These are phyloP conservation scores for Darevskia nairensis DNA, from an alignment of 2,797 vertebrate species.

Conservation along the genomic window DNA sequence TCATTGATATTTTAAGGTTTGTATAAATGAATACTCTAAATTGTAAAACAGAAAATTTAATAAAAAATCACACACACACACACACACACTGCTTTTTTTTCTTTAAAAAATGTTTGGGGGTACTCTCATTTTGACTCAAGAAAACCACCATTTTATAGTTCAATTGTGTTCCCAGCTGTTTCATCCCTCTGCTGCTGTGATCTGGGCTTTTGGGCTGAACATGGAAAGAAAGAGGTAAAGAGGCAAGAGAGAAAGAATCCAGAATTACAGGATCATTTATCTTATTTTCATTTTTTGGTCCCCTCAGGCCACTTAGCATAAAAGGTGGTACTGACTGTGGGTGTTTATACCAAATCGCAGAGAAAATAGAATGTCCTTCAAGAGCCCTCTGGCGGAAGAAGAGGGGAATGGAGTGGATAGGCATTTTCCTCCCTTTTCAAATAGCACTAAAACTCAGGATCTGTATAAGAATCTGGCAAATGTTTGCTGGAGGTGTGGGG, in stretches of 20 bases:
- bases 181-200: background rate
- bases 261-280: background rate
- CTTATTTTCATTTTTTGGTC: rapidly evolving
- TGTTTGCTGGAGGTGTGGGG: no score
- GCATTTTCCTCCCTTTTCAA: no score
- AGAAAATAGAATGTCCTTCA: slow-evolving; percentile 44
- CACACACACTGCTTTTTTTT: no score
- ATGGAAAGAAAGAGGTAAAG: background rate
- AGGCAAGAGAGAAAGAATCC: background rate
- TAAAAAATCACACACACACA: no score
- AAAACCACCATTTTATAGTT: no score
- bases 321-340: rapidly evolving
- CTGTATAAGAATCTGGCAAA: no score
- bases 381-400: slow-evolving; percentile 67
- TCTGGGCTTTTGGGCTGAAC: background rate
- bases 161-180: background rate
- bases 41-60: no score
- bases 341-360: background rate
- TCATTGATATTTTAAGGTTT: no score
- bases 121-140: no score
- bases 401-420: background rate
- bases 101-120: no score
- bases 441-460: no score
- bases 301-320: background rate
- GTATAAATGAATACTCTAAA: no score